Evolutionary conservation across 1,140 invertebrate species (phyloP), one percentile per base, ranked within the genome.

Genomic region (Neelides sp.): DNA sequence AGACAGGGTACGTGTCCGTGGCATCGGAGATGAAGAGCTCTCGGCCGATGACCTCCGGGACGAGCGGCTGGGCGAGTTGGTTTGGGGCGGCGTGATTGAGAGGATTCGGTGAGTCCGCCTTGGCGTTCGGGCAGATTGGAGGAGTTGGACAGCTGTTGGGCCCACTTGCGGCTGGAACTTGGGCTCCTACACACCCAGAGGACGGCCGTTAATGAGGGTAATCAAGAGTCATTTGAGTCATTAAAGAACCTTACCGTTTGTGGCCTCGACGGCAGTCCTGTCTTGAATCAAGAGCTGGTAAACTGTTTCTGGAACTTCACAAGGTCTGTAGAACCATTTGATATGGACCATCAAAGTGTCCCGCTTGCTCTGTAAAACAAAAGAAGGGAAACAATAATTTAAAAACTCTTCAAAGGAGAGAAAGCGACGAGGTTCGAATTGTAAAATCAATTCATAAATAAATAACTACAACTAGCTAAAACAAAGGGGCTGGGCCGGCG

Each of bases 1-100:
- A 70, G n/a, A 73, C 71, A n/a, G 72, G 71, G 51, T 71, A 71
- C 4, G 69, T 71, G 51, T 75, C 73, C 2, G 70, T 69, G 17
- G 71, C 69, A 62, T 72, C 70, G 0, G 72, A 73, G 37, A 72
- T 73, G 59, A 75, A 74, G 13, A 75, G 64, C 61, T 75, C 73
- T 34, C 73, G 57, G 4, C 65, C 63, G 54, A 66, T 66, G 17
- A 73, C 65, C 40, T 67, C 58, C 28, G 71, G 68, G 55, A 72
- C 67, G 23, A 50, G n/a, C 22, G 52, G 42, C 12, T 32, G 8
- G 27, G 35, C 45, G 24, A n/a, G n/a, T n/a, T n/a, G n/a, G n/a
- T n/a, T n/a, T n/a, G n/a, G n/a, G n/a, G n/a, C n/a, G n/a, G n/a
- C n/a, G n/a, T n/a, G n/a, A n/a, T n/a, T n/a, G n/a, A n/a, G n/a